These are phyloP conservation scores for Gobio gobio DNA, from an alignment of 2,113 vertebrate genomes.

Conservation along the genomic window DNA sequence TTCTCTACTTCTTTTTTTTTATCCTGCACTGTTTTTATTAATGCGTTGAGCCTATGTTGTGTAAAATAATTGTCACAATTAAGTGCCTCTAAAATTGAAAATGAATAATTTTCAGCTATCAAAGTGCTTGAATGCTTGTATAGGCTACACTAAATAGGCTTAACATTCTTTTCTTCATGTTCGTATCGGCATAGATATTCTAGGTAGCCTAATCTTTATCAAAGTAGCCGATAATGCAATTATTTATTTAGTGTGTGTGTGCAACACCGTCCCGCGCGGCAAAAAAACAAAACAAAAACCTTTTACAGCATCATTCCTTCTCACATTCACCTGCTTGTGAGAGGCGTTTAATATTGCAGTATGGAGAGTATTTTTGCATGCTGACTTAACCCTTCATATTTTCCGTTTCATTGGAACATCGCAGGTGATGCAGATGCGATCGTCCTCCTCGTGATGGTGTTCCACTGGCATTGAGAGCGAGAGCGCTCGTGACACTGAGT, in stretches of 20 bases:
- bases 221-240: too few relatives aligned
- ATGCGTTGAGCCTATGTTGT: neutral
- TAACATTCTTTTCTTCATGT: neutral
- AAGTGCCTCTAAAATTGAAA: neutral
- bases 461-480: conserved; percentile 18
- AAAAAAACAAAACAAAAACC: neutral
- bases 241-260: neutral
- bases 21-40: neutral
- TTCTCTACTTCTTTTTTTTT: neutral
- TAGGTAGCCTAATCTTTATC: neutral
- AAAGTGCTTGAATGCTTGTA: neutral
- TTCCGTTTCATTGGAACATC: neutral
- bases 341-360: neutral
- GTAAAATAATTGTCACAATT: neutral
- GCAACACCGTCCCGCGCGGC: neutral
- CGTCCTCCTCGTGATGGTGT: neutral
- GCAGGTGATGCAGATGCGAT: conserved; percentile 18
- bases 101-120: neutral
- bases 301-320: neutral
- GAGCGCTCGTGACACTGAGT: conserved; percentile 68
- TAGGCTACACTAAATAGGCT: too few relatives aligned
- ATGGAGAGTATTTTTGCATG: neutral
- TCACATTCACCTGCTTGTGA: conserved; percentile 6
- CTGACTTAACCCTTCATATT: neutral
- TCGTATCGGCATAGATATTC: neutral